phyloP scores from a whole-genome alignment of 2,797 vertebrate genomes.

The Otolemur crassicaudatus region DNA sequence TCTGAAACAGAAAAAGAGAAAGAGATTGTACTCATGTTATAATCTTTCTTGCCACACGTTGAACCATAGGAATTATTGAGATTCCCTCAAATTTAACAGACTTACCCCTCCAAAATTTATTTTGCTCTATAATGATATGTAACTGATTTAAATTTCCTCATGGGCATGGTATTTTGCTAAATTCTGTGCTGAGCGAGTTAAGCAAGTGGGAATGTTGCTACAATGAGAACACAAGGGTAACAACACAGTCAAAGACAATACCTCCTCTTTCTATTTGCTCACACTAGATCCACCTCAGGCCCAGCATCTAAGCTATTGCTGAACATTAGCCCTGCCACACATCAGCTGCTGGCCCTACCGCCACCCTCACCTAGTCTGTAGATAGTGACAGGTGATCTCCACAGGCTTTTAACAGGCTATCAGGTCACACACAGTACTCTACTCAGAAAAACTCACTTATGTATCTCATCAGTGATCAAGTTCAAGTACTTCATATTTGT shows the following conservation, averaged over 20 bases:
- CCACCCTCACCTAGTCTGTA: constrained; percentile 52
- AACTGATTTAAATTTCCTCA: not conserved
- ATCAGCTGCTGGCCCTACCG: not conserved
- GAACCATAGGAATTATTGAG: not conserved
- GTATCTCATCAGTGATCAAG: constrained; percentile 87
- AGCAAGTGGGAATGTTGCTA: not conserved
- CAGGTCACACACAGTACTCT: constrained; percentile 76
- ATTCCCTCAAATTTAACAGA: not conserved
- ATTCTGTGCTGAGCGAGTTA: not conserved
- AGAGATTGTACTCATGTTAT: not conserved
- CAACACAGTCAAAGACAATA: not conserved
- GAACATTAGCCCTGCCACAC: not conserved
- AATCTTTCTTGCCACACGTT: not conserved
- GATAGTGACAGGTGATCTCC: constrained; percentile 70
- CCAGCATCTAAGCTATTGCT: not conserved
- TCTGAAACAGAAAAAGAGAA: not conserved
- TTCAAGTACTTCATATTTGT: constrained; percentile 90
- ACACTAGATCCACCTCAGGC: not conserved
- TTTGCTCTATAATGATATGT: not conserved
- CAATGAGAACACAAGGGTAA: not conserved
- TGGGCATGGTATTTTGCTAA: not conserved
- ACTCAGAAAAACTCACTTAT: constrained; percentile 86
- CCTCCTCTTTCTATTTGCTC: not conserved
- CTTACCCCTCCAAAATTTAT: not conserved
- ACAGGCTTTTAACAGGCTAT: constrained; percentile 67